phyloP scores from a whole-genome alignment of 2,797 vertebrate species.

The Thripadectes ignobilis region DNA sequence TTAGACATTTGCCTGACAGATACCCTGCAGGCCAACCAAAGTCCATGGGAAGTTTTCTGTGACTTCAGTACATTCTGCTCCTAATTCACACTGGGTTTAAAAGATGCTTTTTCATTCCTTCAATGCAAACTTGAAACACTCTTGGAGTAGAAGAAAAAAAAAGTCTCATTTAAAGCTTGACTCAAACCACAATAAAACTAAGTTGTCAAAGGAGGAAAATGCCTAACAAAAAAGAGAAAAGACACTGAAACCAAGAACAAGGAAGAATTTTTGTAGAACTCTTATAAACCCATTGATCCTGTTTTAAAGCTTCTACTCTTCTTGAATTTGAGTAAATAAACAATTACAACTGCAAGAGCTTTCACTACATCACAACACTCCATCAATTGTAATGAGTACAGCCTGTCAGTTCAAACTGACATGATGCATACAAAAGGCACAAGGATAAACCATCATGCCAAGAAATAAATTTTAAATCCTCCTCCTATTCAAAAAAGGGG shows the following conservation, averaged over 20 bases:
- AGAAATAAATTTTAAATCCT: neutral
- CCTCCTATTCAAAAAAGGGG: neutral
- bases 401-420: neutral
- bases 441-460: neutral
- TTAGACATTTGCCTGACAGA: neutral
- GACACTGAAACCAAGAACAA: neutral
- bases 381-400: rapidly evolving
- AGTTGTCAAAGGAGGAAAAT: neutral
- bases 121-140: neutral
- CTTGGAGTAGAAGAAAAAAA: neutral
- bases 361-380: neutral
- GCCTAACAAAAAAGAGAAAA: neutral
- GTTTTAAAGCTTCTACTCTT: neutral
- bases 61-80: neutral
- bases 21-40: neutral
- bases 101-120: neutral
- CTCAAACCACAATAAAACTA: neutral
- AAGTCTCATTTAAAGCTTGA: neutral
- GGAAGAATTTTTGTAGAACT: neutral
- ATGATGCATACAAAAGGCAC: neutral
- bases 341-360: neutral
- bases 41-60: neutral
- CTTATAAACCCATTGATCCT: neutral
- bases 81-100: neutral
- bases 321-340: slow-evolving; percentile 20